Conservation (phyloP, 2,113 vertebrate species). For the Ursus arctos region DNA sequence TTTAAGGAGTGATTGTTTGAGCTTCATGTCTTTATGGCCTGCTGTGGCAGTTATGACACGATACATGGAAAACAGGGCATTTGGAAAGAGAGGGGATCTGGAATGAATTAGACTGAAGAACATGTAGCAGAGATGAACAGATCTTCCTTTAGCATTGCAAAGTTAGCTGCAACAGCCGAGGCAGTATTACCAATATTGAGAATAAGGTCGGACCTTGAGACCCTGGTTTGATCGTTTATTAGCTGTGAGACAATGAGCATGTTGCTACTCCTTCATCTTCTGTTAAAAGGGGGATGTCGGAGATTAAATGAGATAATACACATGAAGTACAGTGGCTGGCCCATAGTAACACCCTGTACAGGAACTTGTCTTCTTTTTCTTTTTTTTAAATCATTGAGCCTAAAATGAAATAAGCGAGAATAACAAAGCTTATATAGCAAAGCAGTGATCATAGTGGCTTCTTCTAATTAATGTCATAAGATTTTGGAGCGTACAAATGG, state of each 20-base stretch:
- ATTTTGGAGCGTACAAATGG: background rate
- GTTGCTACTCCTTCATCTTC: background rate
- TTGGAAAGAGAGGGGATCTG: background rate
- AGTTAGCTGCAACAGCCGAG: background rate
- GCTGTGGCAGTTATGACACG: background rate
- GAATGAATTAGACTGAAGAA: background rate
- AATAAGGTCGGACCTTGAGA: background rate
- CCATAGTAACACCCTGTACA: background rate
- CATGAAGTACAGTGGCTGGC: background rate
- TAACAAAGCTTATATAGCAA: conserved; percentile 3
- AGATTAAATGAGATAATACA: background rate
- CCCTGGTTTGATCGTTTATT: background rate
- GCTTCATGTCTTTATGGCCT: background rate
- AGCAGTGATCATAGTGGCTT: background rate
- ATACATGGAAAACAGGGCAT: background rate
- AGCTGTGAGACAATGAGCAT: background rate
- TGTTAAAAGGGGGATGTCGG: background rate
- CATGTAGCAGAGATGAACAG: background rate
- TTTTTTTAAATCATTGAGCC: background rate
- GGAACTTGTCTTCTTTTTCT: background rate
- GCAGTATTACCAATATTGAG: background rate
- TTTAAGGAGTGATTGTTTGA: background rate
- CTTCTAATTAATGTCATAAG: background rate
- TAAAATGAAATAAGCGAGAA: background rate
- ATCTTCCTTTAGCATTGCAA: background rate